phyloP scores from a whole-genome alignment of 2,888 invertebrate species.

The Nymphalis polychloros region DNA sequence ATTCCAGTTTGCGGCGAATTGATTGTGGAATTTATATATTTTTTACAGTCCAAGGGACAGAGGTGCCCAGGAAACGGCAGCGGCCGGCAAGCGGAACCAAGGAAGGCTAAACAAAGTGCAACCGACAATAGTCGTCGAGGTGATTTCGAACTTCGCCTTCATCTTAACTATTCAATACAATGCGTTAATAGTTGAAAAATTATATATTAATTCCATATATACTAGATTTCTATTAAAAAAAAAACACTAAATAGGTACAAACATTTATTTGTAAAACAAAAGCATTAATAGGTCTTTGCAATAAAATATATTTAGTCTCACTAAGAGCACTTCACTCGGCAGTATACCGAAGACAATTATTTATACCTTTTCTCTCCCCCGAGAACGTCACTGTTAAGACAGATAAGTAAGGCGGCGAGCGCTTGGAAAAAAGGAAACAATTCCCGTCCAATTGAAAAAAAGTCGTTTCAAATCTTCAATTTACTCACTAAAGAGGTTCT shows the following conservation, averaged over 20 bases:
- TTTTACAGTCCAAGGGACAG: too few relatives aligned
- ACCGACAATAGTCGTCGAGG: too few relatives aligned
- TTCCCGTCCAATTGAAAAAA: constrained; percentile 43
- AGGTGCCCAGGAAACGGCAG: too few relatives aligned
- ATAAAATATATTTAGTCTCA: constrained; percentile 16
- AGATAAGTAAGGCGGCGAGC: constrained; percentile 35
- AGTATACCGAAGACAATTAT: constrained; percentile 30
- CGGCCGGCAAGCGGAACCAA: too few relatives aligned
- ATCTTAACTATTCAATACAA: too few relatives aligned
- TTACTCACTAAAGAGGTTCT: constrained; percentile 44
- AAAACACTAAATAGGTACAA: background rate
- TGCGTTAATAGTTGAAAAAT: too few relatives aligned
- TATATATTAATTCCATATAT: too few relatives aligned
- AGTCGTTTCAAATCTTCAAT: constrained; percentile 44
- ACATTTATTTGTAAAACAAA: constrained; percentile 13
- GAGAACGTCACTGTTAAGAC: constrained; percentile 32
- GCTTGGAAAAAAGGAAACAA: constrained; percentile 41
- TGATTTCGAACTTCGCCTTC: too few relatives aligned
- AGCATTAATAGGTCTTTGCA: background rate
- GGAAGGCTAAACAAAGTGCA: too few relatives aligned
- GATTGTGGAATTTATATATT: too few relatives aligned
- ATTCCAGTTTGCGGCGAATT: too few relatives aligned
- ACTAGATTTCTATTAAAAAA: too few relatives aligned
- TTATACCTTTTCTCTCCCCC: constrained; percentile 33
- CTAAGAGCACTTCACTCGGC: constrained; percentile 20